Percentiles rank a stretch among this genome's conserved stretches.
phyloP scores from a whole-genome alignment of 2,888 invertebrate species.

The Aphidius colemani region DNA sequence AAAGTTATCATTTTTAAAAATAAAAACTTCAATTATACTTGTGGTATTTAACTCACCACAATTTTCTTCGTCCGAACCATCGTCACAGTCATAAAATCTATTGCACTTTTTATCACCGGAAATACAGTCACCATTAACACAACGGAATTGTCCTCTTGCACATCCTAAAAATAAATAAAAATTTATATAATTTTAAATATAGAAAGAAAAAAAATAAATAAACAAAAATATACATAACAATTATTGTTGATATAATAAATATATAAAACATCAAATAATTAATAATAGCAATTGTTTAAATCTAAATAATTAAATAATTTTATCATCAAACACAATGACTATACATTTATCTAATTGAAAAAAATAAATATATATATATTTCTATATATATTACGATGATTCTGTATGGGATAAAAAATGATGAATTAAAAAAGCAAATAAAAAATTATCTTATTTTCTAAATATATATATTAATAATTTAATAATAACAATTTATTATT shows the following conservation, averaged over 20 bases:
- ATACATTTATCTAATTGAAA: background rate
- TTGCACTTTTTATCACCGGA: conserved; percentile 60
- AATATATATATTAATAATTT: no score
- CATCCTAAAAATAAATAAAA: conserved; percentile 64
- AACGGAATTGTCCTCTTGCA: conserved; percentile 69
- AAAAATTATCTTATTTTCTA: no score
- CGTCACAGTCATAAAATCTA: conserved; percentile 57
- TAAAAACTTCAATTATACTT: background rate
- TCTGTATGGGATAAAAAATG: no score
- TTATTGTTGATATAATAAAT: background rate
- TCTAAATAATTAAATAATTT: conserved; percentile 4
- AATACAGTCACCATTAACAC: conserved; percentile 70
- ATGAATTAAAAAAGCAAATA: no score
- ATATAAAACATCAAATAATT: background rate
- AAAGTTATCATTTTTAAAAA: conserved; percentile 14
- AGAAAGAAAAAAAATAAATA: background rate
- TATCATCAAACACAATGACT: background rate
- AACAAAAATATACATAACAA: conserved; percentile 7
- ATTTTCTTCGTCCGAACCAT: conserved; percentile 60
- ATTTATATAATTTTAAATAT: conserved; percentile 2
- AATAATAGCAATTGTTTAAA: background rate
- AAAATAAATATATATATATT: no score
- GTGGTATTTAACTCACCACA: conserved; percentile 43
- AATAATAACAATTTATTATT: no score
- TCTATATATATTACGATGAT: background rate